A percentile compares a stretch with the other conserved stretches of the same genome.
phyloP scores from a whole-genome alignment of 2,888 invertebrate species.

The Adineta ricciae region DNA sequence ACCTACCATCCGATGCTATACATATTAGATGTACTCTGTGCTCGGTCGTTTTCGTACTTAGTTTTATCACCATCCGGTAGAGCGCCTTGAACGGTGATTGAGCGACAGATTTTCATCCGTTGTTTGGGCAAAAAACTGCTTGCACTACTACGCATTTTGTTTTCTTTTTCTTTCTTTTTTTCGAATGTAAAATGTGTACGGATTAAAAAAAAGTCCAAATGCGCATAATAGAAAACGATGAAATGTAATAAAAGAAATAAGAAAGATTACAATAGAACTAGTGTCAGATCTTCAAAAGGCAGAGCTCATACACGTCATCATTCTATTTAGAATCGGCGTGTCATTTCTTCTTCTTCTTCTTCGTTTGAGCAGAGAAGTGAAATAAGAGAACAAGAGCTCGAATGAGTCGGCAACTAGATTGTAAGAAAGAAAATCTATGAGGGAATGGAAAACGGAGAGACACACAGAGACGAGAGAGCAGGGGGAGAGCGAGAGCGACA shows the following conservation, averaged over 20 bases:
- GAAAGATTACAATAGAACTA: not conserved
- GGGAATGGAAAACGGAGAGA: too few relatives aligned
- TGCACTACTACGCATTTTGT: not conserved
- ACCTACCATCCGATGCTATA: not conserved
- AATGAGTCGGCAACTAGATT: too few relatives aligned
- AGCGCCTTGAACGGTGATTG: not conserved
- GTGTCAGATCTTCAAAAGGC: not conserved
- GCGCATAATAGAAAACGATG: not conserved
- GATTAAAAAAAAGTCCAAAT: not conserved
- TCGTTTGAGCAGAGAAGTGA: too few relatives aligned
- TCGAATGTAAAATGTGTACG: not conserved
- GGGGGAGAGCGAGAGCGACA: not conserved
- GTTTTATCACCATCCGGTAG: not conserved
- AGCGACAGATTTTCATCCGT: conserved; percentile 1
- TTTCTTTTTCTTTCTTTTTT: not conserved
- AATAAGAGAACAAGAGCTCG: too few relatives aligned
- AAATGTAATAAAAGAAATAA: not conserved
- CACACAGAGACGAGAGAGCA: too few relatives aligned
- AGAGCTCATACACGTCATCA: not conserved
- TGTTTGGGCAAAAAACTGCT: not conserved
- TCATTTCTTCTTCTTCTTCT: not conserved
- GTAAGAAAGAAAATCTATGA: not conserved
- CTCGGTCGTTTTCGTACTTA: not conserved
- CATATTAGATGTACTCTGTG: not conserved
- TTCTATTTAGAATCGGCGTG: not conserved